Evolutionary conservation across 2,888 invertebrate genomes (phyloP).

Genomic region (Epirrhoe tristata): DNA sequence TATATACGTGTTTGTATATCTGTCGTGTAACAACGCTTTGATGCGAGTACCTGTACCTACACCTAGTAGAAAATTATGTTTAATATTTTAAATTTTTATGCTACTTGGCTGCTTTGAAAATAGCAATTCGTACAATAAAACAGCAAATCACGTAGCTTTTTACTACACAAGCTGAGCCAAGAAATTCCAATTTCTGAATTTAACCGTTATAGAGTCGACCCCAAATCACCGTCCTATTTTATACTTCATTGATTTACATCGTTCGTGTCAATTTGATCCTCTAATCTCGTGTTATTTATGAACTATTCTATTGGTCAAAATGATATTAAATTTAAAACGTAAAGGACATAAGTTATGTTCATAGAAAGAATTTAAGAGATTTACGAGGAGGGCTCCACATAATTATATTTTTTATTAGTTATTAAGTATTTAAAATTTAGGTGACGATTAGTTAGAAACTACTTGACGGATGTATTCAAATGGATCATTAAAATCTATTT

Average conservation of each 20-base stretch:
- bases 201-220: neutral
- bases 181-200: neutral
- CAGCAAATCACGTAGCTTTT: neutral
- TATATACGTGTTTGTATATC: too few species aligned
- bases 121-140: neutral
- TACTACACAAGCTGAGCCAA: neutral
- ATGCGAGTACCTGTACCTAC: too few species aligned
- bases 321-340: conserved; percentile 35
- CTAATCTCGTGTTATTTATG: conserved; percentile 43
- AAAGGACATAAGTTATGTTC: conserved; percentile 39
- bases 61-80: too few species aligned
- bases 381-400: conserved; percentile 30
- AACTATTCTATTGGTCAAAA: conserved; percentile 39
- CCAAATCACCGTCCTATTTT: neutral
- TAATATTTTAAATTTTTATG: too few species aligned
- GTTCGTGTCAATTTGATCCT: conserved; percentile 34
- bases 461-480: neutral
- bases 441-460: conserved; percentile 30
- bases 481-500: too few species aligned
- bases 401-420: conserved; percentile 37
- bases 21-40: too few species aligned
- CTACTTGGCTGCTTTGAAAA: neutral
- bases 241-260: conserved; percentile 31
- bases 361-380: conserved; percentile 40
- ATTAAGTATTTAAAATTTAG: conserved; percentile 31